These are phyloP conservation scores for Dascillus cervinus DNA, from an alignment of 2,888 invertebrate species.

Conservation along the genomic window DNA sequence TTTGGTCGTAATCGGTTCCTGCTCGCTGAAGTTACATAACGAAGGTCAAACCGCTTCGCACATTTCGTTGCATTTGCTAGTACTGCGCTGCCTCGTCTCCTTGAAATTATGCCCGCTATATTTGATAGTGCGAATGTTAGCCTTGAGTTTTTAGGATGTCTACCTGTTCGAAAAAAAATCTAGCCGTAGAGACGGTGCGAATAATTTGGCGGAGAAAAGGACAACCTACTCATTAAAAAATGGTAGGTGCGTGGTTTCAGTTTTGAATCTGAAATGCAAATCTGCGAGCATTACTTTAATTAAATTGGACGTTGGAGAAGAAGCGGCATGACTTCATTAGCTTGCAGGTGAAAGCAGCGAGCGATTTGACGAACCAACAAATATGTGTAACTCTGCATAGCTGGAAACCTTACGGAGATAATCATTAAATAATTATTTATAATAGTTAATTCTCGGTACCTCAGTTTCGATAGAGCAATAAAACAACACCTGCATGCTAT, in stretches of 20 bases:
- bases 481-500: constrained; percentile 7
- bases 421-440: no score
- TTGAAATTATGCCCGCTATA: neutral
- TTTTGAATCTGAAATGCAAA: no score
- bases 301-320: no score
- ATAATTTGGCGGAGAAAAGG: constrained; percentile 1
- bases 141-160: constrained; percentile 4
- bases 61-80: neutral
- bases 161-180: constrained; percentile 4
- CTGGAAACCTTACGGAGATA: no score
- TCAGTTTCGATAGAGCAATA: no score
- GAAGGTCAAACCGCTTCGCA: constrained; percentile 10
- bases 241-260: neutral
- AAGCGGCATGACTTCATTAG: no score
- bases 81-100: neutral
- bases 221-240: constrained; percentile 6
- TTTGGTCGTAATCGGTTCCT: constrained; percentile 13
- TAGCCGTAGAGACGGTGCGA: constrained; percentile 3
- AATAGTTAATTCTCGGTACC: no score
- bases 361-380: no score
- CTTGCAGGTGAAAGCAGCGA: no score
- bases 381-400: no score
- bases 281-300: no score
- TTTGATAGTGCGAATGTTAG: constrained; percentile 4
- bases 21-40: constrained; percentile 10